These are phyloP conservation scores for Lerema accius DNA, from an alignment of 1,140 invertebrate genomes.

Conservation along the genomic window DNA sequence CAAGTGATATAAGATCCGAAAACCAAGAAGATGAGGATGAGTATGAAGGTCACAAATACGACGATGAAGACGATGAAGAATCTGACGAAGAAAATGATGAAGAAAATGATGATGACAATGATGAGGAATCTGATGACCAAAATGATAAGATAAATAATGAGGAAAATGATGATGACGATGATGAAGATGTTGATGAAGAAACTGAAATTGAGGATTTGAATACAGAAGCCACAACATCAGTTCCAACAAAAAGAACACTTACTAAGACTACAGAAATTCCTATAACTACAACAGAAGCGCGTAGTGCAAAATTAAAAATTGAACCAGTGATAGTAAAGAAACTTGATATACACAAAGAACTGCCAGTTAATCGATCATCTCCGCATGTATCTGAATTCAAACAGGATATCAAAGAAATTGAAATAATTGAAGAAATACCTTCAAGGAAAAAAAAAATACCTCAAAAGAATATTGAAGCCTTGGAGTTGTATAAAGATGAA, in stretches of 20 bases:
- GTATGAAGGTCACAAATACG: conserved; percentile 19
- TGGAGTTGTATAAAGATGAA: conserved; percentile 74
- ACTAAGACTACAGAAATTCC: conserved; percentile 58
- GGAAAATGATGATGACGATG: conserved; percentile 38
- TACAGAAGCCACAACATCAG: conserved; percentile 50
- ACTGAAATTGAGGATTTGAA: conserved; percentile 37
- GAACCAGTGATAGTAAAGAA: conserved; percentile 61
- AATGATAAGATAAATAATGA: conserved; percentile 39
- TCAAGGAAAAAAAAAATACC: conserved; percentile 45
- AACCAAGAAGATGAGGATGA: too few species aligned
- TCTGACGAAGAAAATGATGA: conserved; percentile 38
- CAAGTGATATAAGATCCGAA: too few species aligned
- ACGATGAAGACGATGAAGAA: conserved; percentile 39
- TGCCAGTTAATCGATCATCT: conserved; percentile 58
- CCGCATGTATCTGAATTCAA: conserved; percentile 67
- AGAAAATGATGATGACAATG: conserved; percentile 40
- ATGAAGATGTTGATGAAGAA: conserved; percentile 39
- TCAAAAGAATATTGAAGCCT: conserved; percentile 55
- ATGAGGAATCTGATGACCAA: conserved; percentile 43
- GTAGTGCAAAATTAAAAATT: conserved; percentile 38
- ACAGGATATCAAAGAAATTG: conserved; percentile 76
- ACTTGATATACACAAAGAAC: conserved; percentile 72
- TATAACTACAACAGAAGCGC: conserved; percentile 50
- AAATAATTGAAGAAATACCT: conserved; percentile 73
- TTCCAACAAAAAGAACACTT: conserved; percentile 60